Percentiles rank a stretch among this genome's conserved stretches.
phyloP scores from a whole-genome alignment of 2,888 invertebrate genomes.

The Parasteatoda lunata region DNA sequence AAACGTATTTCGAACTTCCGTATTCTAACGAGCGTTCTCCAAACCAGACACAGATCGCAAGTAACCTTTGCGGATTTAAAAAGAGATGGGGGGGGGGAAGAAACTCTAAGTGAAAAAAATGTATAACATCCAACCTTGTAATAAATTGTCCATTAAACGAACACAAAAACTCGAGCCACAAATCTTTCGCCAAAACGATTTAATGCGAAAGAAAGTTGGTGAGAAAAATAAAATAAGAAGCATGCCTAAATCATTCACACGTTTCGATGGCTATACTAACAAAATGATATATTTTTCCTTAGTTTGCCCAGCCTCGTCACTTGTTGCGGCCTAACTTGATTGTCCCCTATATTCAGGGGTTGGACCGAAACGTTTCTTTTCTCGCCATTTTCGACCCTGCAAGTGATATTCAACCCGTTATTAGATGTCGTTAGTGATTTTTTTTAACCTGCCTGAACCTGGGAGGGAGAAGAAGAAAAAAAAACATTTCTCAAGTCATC shows the following conservation, averaged over 20 bases:
- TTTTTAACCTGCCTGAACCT: conserved; percentile 17
- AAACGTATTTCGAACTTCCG: conserved; percentile 37
- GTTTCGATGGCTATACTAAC: conserved; percentile 26
- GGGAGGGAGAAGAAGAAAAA: conserved; percentile 3
- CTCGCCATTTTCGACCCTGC: conserved; percentile 34
- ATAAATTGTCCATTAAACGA: conserved; percentile 57
- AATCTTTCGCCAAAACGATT: conserved; percentile 29
- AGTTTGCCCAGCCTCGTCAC: conserved; percentile 50
- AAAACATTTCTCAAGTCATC: conserved; percentile 6
- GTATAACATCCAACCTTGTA: conserved; percentile 34
- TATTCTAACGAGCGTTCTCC: conserved; percentile 30
- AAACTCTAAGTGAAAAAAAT: conserved; percentile 14
- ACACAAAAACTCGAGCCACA: conserved; percentile 41
- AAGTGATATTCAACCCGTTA: conserved; percentile 60
- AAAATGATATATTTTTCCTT: conserved; percentile 52
- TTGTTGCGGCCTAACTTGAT: conserved; percentile 44
- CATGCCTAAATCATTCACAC: conserved; percentile 36
- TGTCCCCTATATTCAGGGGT: conserved; percentile 38
- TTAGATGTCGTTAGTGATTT: conserved; percentile 60
- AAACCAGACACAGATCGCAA: neutral
- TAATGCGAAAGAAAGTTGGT: conserved; percentile 18
- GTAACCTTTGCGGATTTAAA: too few species aligned
- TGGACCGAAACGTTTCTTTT: conserved; percentile 27
- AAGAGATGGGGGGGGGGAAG: too few species aligned
- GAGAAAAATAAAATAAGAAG: conserved; percentile 4